Percentiles rank a stretch among this genome's conserved stretches.
phyloP scores from a whole-genome alignment of 1,140 invertebrate species.

The Drosophila nikananu region DNA sequence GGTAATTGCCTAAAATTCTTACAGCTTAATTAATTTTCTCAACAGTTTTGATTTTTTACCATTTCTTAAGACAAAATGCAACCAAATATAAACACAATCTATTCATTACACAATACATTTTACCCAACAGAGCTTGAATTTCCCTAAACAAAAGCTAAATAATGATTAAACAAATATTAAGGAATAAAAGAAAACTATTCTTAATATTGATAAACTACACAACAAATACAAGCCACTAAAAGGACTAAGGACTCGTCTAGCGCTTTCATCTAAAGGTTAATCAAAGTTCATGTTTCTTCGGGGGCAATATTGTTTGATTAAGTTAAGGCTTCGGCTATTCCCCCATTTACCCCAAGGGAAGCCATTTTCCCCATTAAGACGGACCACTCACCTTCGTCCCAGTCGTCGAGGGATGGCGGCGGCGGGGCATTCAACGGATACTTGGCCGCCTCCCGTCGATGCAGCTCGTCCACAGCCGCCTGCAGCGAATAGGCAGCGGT shows the following conservation, averaged over 20 bases:
- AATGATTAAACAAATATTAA: slow-evolving; percentile 9
- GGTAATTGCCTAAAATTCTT: background rate
- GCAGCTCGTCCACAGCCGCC: slow-evolving; percentile 81
- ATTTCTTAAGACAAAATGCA: too few relatives aligned
- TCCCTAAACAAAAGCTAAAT: background rate
- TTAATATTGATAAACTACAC: background rate
- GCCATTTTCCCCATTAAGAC: slow-evolving; percentile 6
- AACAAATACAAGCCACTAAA: background rate
- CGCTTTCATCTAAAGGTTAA: slow-evolving; percentile 27
- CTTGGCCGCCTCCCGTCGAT: slow-evolving; percentile 79
- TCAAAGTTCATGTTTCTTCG: slow-evolving; percentile 29
- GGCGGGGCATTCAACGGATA: slow-evolving; percentile 79
- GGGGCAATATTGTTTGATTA: slow-evolving; percentile 32
- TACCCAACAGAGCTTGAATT: background rate
- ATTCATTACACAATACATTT: background rate
- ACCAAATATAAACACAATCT: background rate
- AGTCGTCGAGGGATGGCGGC: slow-evolving; percentile 68
- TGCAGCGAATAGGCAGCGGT: slow-evolving; percentile 76
- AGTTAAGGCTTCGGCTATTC: slow-evolving; percentile 7
- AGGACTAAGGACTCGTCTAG: background rate
- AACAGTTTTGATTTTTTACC: too few relatives aligned
- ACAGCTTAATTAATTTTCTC: background rate
- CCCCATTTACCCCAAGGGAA: background rate
- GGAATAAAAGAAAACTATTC: background rate
- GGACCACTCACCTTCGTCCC: slow-evolving; percentile 77